These are phyloP conservation scores for Spilarctia lutea DNA, from an alignment of 2,888 invertebrate species.

Conservation along the genomic window DNA sequence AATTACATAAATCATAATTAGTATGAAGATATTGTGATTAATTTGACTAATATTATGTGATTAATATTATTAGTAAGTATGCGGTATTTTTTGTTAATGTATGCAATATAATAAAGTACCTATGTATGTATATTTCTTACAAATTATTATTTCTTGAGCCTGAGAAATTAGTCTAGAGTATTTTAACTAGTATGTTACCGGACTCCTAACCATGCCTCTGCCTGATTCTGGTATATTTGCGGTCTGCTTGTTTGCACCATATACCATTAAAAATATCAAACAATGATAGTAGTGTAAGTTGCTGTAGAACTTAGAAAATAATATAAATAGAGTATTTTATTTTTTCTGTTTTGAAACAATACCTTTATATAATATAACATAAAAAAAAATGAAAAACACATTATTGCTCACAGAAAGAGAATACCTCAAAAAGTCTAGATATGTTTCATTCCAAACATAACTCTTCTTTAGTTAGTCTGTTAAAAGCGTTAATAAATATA, in stretches of 20 bases:
- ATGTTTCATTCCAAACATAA: too few relatives aligned
- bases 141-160: too few relatives aligned
- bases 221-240: neutral
- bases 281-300: neutral
- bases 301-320: too few relatives aligned
- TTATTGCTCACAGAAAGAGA: too few relatives aligned
- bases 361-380: neutral
- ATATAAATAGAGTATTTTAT: neutral
- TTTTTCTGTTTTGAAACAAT: neutral
- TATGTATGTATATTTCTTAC: neutral
- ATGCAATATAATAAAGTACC: neutral
- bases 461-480: neutral
- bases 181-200: too few relatives aligned
- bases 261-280: too few relatives aligned
- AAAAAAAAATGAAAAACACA: too few relatives aligned
- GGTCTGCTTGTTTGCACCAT: too few relatives aligned
- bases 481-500: neutral
- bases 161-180: too few relatives aligned
- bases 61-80: neutral
- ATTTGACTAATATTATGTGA: neutral
- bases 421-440: too few relatives aligned
- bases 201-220: too few relatives aligned
- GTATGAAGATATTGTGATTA: neutral
- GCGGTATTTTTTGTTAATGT: neutral
- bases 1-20: conserved; percentile 11